A percentile compares a stretch with the other conserved stretches of the same genome.
These are phyloP conservation scores for Protobothrops mucrosquamatus DNA, from an alignment of 2,113 vertebrate genomes.

Conservation along the genomic window DNA sequence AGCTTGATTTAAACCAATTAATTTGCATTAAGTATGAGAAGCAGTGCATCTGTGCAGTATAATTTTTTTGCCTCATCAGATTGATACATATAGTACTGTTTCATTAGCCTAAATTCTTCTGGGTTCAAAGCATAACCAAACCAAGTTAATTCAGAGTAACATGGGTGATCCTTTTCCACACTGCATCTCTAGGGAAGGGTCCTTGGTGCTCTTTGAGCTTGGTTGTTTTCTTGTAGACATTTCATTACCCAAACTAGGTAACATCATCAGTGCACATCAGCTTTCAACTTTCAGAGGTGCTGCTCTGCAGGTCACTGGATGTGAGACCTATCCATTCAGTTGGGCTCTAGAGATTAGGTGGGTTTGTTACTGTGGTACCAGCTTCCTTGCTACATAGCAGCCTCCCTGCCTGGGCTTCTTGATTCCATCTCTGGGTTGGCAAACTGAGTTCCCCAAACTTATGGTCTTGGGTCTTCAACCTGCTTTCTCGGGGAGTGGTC, in stretches of 20 bases:
- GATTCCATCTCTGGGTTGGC: too few relatives aligned
- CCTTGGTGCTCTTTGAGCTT: background rate
- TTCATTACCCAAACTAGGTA: background rate
- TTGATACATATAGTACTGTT: background rate
- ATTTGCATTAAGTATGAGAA: background rate
- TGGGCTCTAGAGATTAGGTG: too few relatives aligned
- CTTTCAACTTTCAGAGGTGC: background rate
- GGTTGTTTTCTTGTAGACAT: background rate
- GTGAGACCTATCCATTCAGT: background rate
- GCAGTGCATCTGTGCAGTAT: too few relatives aligned
- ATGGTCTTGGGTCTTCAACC: too few relatives aligned
- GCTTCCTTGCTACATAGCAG: too few relatives aligned
- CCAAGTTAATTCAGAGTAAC: background rate
- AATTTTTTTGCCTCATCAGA: background rate
- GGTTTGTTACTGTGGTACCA: too few relatives aligned
- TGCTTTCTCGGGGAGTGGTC: too few relatives aligned
- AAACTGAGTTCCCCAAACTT: too few relatives aligned
- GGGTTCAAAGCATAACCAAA: background rate
- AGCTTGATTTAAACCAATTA: background rate
- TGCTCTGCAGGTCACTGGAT: background rate
- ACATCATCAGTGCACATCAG: background rate
- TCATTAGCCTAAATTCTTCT: background rate
- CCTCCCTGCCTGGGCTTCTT: too few relatives aligned
- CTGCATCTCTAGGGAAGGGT: background rate
- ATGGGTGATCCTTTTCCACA: background rate